Base-by-base conservation (phyloP, 1,140 invertebrate species). In the Ceratosolen solmsi region DNA sequence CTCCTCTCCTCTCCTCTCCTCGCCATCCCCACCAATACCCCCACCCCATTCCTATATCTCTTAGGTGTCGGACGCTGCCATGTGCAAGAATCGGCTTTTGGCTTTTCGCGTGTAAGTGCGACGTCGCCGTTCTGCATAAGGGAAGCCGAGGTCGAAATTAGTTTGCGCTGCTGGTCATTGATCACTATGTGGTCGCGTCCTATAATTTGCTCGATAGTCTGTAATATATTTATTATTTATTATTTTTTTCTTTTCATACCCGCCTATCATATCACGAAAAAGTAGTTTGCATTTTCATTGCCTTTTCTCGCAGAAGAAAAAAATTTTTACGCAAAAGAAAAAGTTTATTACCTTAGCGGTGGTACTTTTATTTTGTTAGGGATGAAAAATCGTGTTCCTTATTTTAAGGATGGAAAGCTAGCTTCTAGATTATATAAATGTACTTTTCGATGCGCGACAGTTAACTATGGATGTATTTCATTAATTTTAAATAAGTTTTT, bases 131-230 rank as follows among this genome's bases (percentile, higher is more conserved):
- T 71, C 13, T 71, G 22, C 68, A 46, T 11, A 27, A 36, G 51
- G 41, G 70, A 17, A 72, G 13, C 13, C n/a, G 38, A 65, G 76
- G n/a, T 51, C 68, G 65, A 79, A 79, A 79, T 79, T 79, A 79
- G 77, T 58, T 58, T 30, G 49, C 54, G 49, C 8, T 2, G 15
- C 63, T 54, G 60, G 38, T 58, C 77, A 72, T 58, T 68, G 77
- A 79, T 72, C 68, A 54, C 74, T 36, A 2, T 30, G 15, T 20
- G 5, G 13, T 36, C 11, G 4, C 36, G 60, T 33, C 13, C 17
- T 65, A 65, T 5, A 2, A 60, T 4, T 33, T 9, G 46, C 41
- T 25, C 30, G 30, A 54, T 54, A 30, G 27, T 1, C 9, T 2
- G 71, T 49, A 22, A 27, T 2, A 15, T 38, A 38, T 70, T 41